These are phyloP conservation scores for Linnaemya vulpina DNA, from an alignment of 2,888 invertebrate genomes.

Conservation along the genomic window DNA sequence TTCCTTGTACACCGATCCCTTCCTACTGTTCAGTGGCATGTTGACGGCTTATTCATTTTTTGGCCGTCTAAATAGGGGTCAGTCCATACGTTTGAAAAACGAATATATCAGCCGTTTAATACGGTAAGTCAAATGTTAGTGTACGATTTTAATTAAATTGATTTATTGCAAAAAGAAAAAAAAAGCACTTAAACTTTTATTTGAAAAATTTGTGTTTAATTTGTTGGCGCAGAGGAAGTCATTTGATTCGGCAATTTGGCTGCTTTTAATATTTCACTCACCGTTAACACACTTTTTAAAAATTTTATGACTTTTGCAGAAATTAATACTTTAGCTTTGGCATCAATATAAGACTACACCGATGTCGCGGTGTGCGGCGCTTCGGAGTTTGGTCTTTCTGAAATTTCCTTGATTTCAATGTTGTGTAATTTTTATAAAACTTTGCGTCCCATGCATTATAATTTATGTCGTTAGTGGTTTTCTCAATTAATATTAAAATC, in stretches of 20 bases:
- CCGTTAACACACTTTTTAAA: not conserved
- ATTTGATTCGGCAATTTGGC: not conserved
- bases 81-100: slow-evolving; percentile 84
- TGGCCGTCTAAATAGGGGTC: slow-evolving; percentile 84
- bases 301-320: not conserved
- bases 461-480: too few relatives aligned
- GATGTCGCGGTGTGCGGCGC: too few relatives aligned
- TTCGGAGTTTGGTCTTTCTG: too few relatives aligned
- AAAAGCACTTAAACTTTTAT: not conserved
- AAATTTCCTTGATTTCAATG: too few relatives aligned
- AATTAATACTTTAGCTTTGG: not conserved
- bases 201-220: not conserved
- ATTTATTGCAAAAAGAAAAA: not conserved
- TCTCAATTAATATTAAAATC: too few relatives aligned
- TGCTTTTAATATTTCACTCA: not conserved
- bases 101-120: slow-evolving; percentile 87
- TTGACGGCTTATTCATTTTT: slow-evolving; percentile 86
- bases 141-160: not conserved
- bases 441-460: too few relatives aligned
- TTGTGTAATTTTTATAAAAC: too few relatives aligned
- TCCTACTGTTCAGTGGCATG: slow-evolving; percentile 88
- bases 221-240: not conserved
- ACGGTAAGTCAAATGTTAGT: slow-evolving; percentile 78
- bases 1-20: slow-evolving; percentile 88
- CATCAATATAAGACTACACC: not conserved